A percentile compares a stretch with the other conserved stretches of the same genome.
phyloP scores from a whole-genome alignment of 2,888 invertebrate species.

The Thecocarcelia acutangulata region DNA sequence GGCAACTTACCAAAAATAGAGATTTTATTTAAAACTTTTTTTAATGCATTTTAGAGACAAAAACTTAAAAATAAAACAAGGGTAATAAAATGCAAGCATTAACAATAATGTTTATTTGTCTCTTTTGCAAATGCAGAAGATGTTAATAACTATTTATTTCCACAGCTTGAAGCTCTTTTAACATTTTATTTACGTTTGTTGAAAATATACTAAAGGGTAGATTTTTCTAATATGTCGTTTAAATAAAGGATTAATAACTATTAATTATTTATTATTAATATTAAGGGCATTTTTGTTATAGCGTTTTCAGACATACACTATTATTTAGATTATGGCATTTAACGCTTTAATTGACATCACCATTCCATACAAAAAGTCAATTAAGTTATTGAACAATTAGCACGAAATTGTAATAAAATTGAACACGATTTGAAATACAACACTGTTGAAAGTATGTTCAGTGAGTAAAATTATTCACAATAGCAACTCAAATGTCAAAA shows the following conservation, averaged over 20 bases:
- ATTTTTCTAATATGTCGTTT: neutral
- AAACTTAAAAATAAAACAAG: slow-evolving; percentile 49
- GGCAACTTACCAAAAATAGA: slow-evolving; percentile 41
- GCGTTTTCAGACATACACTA: too few relatives aligned
- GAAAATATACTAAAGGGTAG: neutral
- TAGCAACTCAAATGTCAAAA: too few relatives aligned
- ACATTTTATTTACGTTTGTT: neutral
- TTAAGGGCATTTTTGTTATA: neutral
- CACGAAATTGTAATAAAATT: too few relatives aligned
- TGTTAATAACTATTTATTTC: slow-evolving; percentile 1
- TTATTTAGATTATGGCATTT: too few relatives aligned
- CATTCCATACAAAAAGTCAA: too few relatives aligned
- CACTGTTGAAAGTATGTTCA: too few relatives aligned
- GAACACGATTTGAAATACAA: too few relatives aligned
- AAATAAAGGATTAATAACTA: neutral
- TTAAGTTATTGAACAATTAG: too few relatives aligned
- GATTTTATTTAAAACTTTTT: slow-evolving; percentile 8
- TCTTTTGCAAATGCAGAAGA: slow-evolving; percentile 26
- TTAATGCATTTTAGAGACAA: slow-evolving; percentile 34
- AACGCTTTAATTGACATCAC: too few relatives aligned
- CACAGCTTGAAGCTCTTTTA: neutral
- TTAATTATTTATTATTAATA: too few relatives aligned
- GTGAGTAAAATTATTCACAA: too few relatives aligned
- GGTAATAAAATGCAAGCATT: slow-evolving; percentile 64
- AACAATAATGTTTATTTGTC: slow-evolving; percentile 28